These are phyloP conservation scores for Lepidochrysops patricia DNA, from an alignment of 2,888 invertebrate genomes.

Conservation along the genomic window DNA sequence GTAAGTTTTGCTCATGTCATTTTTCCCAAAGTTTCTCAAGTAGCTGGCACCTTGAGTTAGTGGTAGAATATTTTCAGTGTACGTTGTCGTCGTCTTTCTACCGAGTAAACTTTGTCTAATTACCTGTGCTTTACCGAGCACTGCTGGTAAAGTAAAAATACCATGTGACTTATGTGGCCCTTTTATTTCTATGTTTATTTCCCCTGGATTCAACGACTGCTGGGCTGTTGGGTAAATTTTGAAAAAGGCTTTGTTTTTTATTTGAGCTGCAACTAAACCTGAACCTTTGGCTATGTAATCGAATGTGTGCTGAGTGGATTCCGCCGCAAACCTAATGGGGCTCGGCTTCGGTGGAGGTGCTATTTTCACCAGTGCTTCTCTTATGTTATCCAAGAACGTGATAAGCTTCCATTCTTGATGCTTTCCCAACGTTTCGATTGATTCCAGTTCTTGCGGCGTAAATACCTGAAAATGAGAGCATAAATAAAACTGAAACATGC, in stretches of 20 bases:
- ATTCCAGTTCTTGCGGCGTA: slow-evolving; percentile 70
- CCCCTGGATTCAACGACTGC: slow-evolving; percentile 61
- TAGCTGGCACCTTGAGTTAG: slow-evolving; percentile 62
- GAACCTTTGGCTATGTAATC: slow-evolving; percentile 76
- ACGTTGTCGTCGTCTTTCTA: slow-evolving; percentile 46
- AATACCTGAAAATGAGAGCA: slow-evolving; percentile 64
- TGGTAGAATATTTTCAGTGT: slow-evolving; percentile 55
- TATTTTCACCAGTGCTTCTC: slow-evolving; percentile 55
- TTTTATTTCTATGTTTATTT: slow-evolving; percentile 61
- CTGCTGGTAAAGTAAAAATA: slow-evolving; percentile 54
- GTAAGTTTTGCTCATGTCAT: slow-evolving; percentile 63
- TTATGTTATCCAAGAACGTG: slow-evolving; percentile 66
- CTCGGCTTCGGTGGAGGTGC: slow-evolving; percentile 45
- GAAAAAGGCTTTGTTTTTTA: slow-evolving; percentile 70
- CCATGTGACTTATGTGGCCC: slow-evolving; percentile 67
- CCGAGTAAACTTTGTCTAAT: slow-evolving; percentile 61
- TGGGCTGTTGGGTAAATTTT: slow-evolving; percentile 74
- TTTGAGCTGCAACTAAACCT: slow-evolving; percentile 74
- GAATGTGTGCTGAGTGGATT: slow-evolving; percentile 53
- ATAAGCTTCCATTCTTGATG: slow-evolving; percentile 74
- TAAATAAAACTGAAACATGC: not conserved
- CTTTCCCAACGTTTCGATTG: slow-evolving; percentile 57
- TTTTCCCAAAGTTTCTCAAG: slow-evolving; percentile 57
- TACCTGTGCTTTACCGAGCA: slow-evolving; percentile 62
- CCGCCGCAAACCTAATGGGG: slow-evolving; percentile 44